Evolutionary conservation across 2,797 vertebrate genomes (phyloP).

Genomic region (Epinephelus malabaricus): DNA sequence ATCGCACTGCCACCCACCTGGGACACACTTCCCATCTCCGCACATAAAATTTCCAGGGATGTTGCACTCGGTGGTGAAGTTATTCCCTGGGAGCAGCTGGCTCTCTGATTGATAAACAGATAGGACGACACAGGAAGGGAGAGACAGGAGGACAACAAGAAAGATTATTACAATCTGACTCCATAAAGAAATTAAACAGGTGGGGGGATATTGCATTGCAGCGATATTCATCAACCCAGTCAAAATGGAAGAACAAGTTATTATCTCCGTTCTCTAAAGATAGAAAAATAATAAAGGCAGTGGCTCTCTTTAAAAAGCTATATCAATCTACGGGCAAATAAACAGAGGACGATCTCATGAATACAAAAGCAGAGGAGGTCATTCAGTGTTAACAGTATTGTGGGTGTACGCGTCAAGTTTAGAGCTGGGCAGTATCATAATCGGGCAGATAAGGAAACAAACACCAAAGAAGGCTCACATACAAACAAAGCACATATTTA

Average conservation of each 20-base stretch:
- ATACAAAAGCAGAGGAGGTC: constrained; percentile 56
- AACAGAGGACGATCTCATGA: constrained; percentile 47
- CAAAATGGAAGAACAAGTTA: constrained; percentile 33
- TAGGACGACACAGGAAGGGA: background rate
- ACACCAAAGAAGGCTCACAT: constrained; percentile 27
- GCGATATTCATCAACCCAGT: constrained; percentile 51
- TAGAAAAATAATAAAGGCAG: constrained; percentile 49
- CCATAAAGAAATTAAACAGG: constrained; percentile 44
- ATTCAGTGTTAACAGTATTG: constrained; percentile 38
- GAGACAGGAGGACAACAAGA: background rate
- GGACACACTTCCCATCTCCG: constrained; percentile 94
- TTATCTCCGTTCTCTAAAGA: constrained; percentile 43
- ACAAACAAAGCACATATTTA: constrained; percentile 33
- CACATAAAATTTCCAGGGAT: constrained; percentile 98
- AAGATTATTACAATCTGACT: constrained; percentile 42
- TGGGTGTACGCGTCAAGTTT: constrained; percentile 3
- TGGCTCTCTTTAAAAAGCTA: constrained; percentile 42
- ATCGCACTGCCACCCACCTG: constrained; percentile 94
- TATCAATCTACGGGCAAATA: constrained; percentile 51
- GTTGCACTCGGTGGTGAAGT: constrained; percentile 96
- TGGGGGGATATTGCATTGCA: constrained; percentile 29
- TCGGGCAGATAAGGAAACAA: constrained; percentile 49
- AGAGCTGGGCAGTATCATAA: constrained; percentile 33
- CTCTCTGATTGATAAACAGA: constrained; percentile 85
- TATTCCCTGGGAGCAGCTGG: constrained; percentile 95